These are phyloP conservation scores for Phallusia fumigata DNA, from an alignment of 23 tunicate species.

Conservation along the genomic window DNA sequence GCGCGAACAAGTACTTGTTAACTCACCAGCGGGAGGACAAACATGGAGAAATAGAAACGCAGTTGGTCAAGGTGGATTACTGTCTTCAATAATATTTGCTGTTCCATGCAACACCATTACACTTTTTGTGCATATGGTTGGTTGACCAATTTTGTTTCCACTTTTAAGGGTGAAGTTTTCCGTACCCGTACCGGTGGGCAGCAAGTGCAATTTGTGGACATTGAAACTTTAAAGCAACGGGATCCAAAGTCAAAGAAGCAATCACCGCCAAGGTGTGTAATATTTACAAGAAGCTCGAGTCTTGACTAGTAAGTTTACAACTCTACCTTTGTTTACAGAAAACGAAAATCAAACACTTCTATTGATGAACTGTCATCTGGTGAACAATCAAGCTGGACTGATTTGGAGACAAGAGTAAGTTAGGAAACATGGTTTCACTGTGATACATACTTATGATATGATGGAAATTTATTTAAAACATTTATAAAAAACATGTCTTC, in stretches of 20 bases:
- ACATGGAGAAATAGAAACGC: constrained; percentile 88
- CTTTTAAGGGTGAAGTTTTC: constrained; percentile 96
- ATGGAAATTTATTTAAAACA: too few relatives aligned
- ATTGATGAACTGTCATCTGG: constrained; percentile 56
- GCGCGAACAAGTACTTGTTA: constrained; percentile 77
- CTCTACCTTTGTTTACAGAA: constrained; percentile 23
- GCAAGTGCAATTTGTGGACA: constrained; percentile 96
- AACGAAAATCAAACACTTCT: constrained; percentile 49
- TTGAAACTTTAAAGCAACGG: constrained; percentile 82
- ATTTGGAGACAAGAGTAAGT: constrained; percentile 80
- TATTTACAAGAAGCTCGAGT: background rate
- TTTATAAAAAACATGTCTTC: too few relatives aligned
- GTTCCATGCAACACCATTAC: too few relatives aligned
- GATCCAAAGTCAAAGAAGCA: constrained; percentile 60
- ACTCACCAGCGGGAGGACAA: constrained; percentile 89
- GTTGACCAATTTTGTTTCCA: background rate
- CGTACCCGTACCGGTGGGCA: constrained; percentile 96
- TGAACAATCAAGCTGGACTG: constrained; percentile 94
- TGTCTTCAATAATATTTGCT: too few relatives aligned
- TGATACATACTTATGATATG: too few relatives aligned
- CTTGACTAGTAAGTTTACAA: background rate
- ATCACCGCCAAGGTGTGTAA: background rate
- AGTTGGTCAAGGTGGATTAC: constrained; percentile 71
- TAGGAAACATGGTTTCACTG: too few relatives aligned
- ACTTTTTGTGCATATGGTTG: too few relatives aligned